Base-by-base conservation (phyloP, 2,797 vertebrate species). In the Petrocephalus schoutedeni region DNA sequence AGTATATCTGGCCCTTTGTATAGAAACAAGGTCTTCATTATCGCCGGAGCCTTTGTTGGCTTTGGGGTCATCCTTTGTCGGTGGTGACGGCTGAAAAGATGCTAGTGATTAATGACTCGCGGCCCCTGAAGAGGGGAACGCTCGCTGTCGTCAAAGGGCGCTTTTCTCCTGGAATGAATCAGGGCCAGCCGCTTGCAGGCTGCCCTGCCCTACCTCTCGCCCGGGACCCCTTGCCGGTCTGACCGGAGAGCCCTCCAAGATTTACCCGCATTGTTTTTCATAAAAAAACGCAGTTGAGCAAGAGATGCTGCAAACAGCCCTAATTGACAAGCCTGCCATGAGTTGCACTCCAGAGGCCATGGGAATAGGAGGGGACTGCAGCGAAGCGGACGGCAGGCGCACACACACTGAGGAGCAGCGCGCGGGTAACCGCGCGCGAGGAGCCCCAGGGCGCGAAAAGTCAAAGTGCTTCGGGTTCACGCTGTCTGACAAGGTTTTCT, bases 51-150 rank as follows among this genome's bases (percentile, higher is more conserved):
- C 92, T 95, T 96, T 97, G 96, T 97, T 93, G 92, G 91, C 89
- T 91, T 84, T 91, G 93, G 90, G 93, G 92, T 94, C 94, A 95
- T 93, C 95, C 96, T 97, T 97, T 97, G 96, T 97, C 91, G 87
- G 21, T 90, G 95, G 92, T 96, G 97, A 96, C 96, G 97, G 95
- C 94, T 97, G 95, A 97, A 97, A 97, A 95, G 96, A 94, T 95
- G 92, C 89, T 58, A 86, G 94, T 97, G 97, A 98, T 97, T 98
- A 97, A 98, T 97, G 96, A 96, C 95, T 94, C 90, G 92, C 92
- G 89, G 94, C 94, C 93, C 94, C 94, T 51, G 94, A 95, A 96
- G 93, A 95, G 90, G 90, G 93, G 91, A 91, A 94, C 93, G 93
- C 92, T 92, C 57, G 87, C 90, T 91, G 91, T 91, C 91, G 87